A percentile compares a stretch with the other conserved stretches of the same genome.
phyloP scores from a whole-genome alignment of 2,797 vertebrate species.

The Chelon labrosus region DNA sequence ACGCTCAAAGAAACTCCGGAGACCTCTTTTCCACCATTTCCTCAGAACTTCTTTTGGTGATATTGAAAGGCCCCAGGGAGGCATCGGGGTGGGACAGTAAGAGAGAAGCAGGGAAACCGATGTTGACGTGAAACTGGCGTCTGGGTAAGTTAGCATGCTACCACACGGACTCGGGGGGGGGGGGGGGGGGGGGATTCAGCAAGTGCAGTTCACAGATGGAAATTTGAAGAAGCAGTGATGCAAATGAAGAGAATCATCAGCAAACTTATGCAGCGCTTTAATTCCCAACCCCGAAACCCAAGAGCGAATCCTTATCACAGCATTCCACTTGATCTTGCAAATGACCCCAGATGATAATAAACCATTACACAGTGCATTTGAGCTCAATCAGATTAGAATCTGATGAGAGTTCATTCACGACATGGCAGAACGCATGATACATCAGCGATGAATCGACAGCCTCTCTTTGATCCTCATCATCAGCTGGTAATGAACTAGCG shows the following conservation, averaged over 20 bases:
- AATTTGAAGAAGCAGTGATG: constrained; percentile 18
- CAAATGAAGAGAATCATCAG: constrained; percentile 13
- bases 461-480: constrained; percentile 51
- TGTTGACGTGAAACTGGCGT: constrained; percentile 31
- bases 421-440: constrained; percentile 36
- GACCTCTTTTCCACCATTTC: constrained; percentile 34
- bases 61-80: constrained; percentile 60
- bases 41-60: constrained; percentile 31
- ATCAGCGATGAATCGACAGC: constrained; percentile 51
- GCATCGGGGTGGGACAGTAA: constrained; percentile 18
- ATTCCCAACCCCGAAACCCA: constrained; percentile 1
- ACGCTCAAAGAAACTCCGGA: constrained; percentile 30
- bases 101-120: constrained; percentile 40
- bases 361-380: constrained; percentile 25
- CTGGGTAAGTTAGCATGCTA: constrained; percentile 9
- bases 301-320: constrained; percentile 11
- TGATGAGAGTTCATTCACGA: constrained; percentile 31
- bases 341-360: constrained; percentile 31
- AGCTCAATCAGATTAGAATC: constrained; percentile 44
- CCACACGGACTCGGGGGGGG: constrained; percentile 8
- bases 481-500: constrained; percentile 52
- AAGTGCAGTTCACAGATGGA: background rate
- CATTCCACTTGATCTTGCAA: constrained; percentile 15
- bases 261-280: constrained; percentile 4
- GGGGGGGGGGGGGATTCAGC: background rate